A percentile compares a stretch with the other conserved stretches of the same genome.
These are phyloP conservation scores for Ctenomys sociabilis DNA, from an alignment of 2,113 vertebrate genomes.

Conservation along the genomic window DNA sequence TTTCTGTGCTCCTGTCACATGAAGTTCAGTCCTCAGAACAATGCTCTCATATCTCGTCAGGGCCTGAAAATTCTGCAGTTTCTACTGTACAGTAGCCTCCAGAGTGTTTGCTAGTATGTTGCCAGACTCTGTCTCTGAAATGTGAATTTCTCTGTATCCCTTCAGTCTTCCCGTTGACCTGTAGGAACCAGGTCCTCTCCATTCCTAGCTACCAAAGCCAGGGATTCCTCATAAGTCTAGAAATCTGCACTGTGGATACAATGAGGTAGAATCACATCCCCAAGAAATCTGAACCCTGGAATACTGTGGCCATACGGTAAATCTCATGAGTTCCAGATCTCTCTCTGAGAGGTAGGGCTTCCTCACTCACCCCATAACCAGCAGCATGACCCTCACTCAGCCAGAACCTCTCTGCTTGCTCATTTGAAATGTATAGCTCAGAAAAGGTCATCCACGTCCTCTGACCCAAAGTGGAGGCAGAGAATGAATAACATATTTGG, in stretches of 20 bases:
- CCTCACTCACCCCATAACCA: too few relatives aligned
- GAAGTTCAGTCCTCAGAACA: neutral
- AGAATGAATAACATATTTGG: too few relatives aligned
- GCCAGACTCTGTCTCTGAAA: neutral
- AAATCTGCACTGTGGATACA: neutral
- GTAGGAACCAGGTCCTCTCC: neutral
- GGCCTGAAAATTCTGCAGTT: neutral
- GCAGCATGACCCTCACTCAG: too few relatives aligned
- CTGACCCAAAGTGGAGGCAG: too few relatives aligned
- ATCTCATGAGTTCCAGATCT: too few relatives aligned
- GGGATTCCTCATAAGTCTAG: neutral
- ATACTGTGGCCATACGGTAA: too few relatives aligned
- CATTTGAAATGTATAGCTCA: too few relatives aligned
- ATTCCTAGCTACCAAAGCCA: neutral
- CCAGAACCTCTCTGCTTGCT: too few relatives aligned
- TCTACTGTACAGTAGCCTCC: fast-evolving
- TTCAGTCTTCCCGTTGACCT: neutral
- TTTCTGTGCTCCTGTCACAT: neutral
- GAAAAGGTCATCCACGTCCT: too few relatives aligned
- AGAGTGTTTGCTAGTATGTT: neutral
- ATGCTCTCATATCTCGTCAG: neutral
- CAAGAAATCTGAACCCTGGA: too few relatives aligned
- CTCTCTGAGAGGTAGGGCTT: too few relatives aligned
- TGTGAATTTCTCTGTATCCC: too few relatives aligned
- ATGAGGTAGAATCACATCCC: neutral